phyloP scores from a whole-genome alignment of 2,888 invertebrate genomes.

The Tetramorium bicarinatum region DNA sequence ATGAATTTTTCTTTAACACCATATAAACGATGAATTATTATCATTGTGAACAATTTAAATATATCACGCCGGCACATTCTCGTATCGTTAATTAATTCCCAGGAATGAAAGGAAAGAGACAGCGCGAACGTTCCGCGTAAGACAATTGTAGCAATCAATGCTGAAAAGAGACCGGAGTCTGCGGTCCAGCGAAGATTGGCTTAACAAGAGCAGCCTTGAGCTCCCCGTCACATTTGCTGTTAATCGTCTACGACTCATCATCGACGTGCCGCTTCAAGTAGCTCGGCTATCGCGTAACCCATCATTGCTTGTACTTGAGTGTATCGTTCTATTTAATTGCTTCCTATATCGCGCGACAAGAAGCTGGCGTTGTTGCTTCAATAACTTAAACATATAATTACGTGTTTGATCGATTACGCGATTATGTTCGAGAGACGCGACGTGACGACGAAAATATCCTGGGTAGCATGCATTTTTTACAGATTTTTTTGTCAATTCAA shows the following conservation, averaged over 20 bases:
- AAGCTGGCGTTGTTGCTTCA: background rate
- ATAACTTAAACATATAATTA: slow-evolving; percentile 14
- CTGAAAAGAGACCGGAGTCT: slow-evolving; percentile 52
- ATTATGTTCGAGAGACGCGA: background rate
- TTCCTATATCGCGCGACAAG: background rate
- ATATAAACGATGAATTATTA: slow-evolving; percentile 8
- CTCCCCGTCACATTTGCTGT: slow-evolving; percentile 54
- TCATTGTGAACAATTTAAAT: slow-evolving; percentile 13
- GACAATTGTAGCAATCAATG: slow-evolving; percentile 66
- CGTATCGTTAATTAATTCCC: slow-evolving; percentile 30
- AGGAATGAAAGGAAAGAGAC: background rate
- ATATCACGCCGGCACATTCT: background rate
- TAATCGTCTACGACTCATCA: slow-evolving; percentile 56
- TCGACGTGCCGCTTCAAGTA: slow-evolving; percentile 50
- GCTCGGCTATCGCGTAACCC: slow-evolving; percentile 33
- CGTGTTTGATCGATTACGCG: background rate
- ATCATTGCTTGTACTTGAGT: slow-evolving; percentile 36
- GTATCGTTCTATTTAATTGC: slow-evolving; percentile 32
- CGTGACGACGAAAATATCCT: background rate
- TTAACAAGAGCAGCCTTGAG: slow-evolving; percentile 83
- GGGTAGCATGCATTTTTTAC: background rate
- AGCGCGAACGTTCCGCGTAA: slow-evolving; percentile 33
- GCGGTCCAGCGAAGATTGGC: slow-evolving; percentile 84
- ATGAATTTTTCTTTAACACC: background rate
- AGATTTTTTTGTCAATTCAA: background rate